Conservation (phyloP, 92 coral and sea anemone genomes). For the Blastomussa wellsi region DNA sequence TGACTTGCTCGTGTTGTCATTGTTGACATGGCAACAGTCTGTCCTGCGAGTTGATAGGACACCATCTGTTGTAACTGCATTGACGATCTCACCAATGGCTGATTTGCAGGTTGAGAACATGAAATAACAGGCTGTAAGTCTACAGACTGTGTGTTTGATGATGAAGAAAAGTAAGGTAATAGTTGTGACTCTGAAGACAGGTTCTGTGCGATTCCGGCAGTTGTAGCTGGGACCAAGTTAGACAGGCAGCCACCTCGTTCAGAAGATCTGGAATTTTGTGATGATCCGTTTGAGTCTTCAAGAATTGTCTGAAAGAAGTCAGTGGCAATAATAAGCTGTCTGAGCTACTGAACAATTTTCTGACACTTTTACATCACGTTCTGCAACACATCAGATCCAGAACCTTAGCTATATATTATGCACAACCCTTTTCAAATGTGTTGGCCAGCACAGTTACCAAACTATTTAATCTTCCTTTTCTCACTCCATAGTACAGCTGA, state of each 20-base stretch:
- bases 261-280: conserved; percentile 16
- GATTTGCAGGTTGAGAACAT: background rate
- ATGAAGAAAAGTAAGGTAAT: conserved; percentile 12
- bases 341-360: no score
- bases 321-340: background rate
- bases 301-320: conserved; percentile 48
- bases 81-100: conserved; percentile 6
- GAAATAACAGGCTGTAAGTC: background rate
- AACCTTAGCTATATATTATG: no score
- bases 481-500: no score
- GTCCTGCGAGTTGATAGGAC: conserved; percentile 12
- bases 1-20: background rate
- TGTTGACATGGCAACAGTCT: conserved; percentile 20
- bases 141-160: background rate
- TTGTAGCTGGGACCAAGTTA: background rate
- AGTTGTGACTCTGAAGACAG: background rate
- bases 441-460: no score
- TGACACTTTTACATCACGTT: no score
- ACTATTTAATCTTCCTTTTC: no score
- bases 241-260: conserved; percentile 12
- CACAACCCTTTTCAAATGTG: no score
- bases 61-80: conserved; percentile 21
- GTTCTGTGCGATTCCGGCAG: background rate
- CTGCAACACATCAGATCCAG: no score
- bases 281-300: conserved; percentile 47